Conservation (phyloP, 2,797 vertebrate genomes). For the Lepilemur septentrionalis region DNA sequence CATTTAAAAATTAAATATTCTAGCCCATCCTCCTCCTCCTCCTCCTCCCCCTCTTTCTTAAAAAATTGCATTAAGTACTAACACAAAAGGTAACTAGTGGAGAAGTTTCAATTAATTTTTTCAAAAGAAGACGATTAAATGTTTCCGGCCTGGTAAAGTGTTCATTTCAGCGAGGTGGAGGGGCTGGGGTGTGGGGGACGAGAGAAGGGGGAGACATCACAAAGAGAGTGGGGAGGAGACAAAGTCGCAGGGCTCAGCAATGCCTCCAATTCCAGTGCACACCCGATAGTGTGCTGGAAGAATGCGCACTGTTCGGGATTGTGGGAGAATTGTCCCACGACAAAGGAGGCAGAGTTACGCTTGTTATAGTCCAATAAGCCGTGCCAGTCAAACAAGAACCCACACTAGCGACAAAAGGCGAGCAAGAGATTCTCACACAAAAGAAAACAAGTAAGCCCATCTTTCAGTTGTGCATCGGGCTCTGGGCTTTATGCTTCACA, state of each 20-base stretch:
- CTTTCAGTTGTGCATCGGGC: constrained; percentile 98
- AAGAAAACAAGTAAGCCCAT: constrained; percentile 99
- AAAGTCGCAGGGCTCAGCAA: constrained; percentile 92
- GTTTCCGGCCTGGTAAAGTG: constrained; percentile 99
- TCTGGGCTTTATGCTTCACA: constrained; percentile 94
- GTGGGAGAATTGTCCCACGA: constrained; percentile 97
- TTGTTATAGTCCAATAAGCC: constrained; percentile 99
- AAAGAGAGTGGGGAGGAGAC: constrained; percentile 91
- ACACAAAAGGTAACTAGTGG: constrained; percentile 93
- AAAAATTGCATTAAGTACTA: constrained; percentile 85
- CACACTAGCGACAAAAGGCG: constrained; percentile 94
- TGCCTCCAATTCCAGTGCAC: constrained; percentile 96
- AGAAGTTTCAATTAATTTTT: constrained; percentile 99
- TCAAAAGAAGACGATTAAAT: constrained; percentile 99
- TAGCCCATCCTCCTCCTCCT: constrained; percentile 42
- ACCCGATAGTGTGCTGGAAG: constrained; percentile 97
- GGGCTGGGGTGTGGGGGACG: constrained; percentile 64
- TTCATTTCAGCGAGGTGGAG: constrained; percentile 93
- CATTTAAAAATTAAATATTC: constrained; percentile 80
- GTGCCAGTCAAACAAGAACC: constrained; percentile 99
- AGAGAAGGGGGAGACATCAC: constrained; percentile 86
- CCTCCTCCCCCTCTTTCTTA: constrained; percentile 74
- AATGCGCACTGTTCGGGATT: constrained; percentile 97
- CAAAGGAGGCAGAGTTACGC: constrained; percentile 98
- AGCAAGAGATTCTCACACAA: constrained; percentile 99